These are phyloP conservation scores for Protaetia brevitarsis DNA, from an alignment of 1,140 invertebrate genomes.

Conservation along the genomic window DNA sequence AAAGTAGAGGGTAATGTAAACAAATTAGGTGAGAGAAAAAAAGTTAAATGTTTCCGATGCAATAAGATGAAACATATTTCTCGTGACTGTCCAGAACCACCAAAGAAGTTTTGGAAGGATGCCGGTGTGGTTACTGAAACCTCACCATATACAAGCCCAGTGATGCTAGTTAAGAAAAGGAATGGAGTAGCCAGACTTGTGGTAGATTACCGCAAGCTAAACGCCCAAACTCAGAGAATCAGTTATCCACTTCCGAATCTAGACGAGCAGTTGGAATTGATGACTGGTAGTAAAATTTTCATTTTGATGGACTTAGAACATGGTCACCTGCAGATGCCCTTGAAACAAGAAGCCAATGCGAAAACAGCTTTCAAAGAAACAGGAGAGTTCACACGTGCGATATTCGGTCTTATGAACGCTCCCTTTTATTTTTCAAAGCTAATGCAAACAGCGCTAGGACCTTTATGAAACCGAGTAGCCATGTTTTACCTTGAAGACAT, in stretches of 20 bases:
- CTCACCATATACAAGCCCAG: conserved; percentile 22
- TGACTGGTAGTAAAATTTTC: conserved; percentile 30
- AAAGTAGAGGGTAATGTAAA: too few species aligned
- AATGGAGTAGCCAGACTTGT: conserved; percentile 21
- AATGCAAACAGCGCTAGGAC: conserved; percentile 35
- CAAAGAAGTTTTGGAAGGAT: too few species aligned
- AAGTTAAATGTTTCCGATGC: too few species aligned
- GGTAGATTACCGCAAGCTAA: conserved; percentile 24
- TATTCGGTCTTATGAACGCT: conserved; percentile 45
- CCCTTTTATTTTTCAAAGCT: conserved; percentile 37
- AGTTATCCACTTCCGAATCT: conserved; percentile 13
- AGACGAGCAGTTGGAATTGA: conserved; percentile 24
- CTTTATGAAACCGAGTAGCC: conserved; percentile 31
- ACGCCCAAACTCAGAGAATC: conserved; percentile 2
- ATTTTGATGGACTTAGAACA: conserved; percentile 20
- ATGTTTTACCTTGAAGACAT: conserved; percentile 35
- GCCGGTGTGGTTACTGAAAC: conserved; percentile 33
- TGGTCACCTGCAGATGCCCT: conserved; percentile 35
- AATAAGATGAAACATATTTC: too few species aligned
- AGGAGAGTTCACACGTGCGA: conserved; percentile 48
- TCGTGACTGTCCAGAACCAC: too few species aligned
- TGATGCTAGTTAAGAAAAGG: conserved; percentile 11
- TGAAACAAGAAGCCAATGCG: conserved; percentile 24
- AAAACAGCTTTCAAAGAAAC: conserved; percentile 44
- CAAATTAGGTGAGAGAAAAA: too few species aligned